Percentiles rank a stretch among this genome's conserved stretches.
Evolutionary conservation across 2,113 vertebrate genomes (phyloP).

Genomic region (Larimichthys polyactis): DNA sequence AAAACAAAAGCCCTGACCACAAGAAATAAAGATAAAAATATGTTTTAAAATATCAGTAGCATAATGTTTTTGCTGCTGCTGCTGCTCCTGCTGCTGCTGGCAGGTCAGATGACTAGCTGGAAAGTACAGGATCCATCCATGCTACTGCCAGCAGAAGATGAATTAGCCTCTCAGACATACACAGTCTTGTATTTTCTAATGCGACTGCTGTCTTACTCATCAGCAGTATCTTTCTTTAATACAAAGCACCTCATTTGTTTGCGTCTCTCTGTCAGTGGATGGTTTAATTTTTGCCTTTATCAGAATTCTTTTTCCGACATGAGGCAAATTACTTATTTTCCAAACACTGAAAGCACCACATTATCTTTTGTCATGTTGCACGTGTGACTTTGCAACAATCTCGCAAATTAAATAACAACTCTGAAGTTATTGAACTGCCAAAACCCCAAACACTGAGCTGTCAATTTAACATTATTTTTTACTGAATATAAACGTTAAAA

Average conservation of each 20-base stretch:
- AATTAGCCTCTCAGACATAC: conserved; percentile 55
- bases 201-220: conserved; percentile 39
- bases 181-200: conserved; percentile 44
- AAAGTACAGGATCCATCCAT: conserved; percentile 51
- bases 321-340: conserved; percentile 39
- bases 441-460: neutral
- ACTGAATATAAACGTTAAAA: conserved; percentile 18
- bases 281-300: conserved; percentile 7
- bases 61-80: conserved; percentile 38
- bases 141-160: conserved; percentile 65
- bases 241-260: conserved; percentile 57
- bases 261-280: conserved; percentile 28
- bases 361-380: conserved; percentile 31
- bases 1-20: neutral
- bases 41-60: conserved; percentile 17
- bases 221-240: conserved; percentile 31
- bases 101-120: conserved; percentile 49
- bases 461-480: conserved; percentile 20
- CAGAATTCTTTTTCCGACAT: conserved; percentile 2
- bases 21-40: conserved; percentile 3
- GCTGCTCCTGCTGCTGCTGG: conserved; percentile 31
- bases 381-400: conserved; percentile 8
- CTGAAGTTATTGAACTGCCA: conserved; percentile 17
- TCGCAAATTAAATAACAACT: conserved; percentile 9
- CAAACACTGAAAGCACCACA: conserved; percentile 3